Base-by-base conservation (phyloP, 2,113 vertebrate species). In the Ondatra zibethicus region DNA sequence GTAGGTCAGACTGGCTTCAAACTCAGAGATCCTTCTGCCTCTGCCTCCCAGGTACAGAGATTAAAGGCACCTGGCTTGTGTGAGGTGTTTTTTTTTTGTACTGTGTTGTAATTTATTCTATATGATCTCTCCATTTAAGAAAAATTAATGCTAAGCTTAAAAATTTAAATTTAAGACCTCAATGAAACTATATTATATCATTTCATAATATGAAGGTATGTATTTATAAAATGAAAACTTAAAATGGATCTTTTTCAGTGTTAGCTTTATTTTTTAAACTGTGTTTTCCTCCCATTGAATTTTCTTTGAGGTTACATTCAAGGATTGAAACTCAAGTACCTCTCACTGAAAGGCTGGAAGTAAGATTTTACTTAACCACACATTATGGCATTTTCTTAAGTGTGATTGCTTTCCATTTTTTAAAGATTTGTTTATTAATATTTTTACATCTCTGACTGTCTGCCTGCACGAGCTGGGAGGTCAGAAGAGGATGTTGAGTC, bases 91-190 rank as follows among this genome's bases (percentile, higher is more conserved):
- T 19, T 81, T 36, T 78, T 55, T 88, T 84, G 85, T 36, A 73
- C 92, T 72, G 14, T 68, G 65, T 61, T 77, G 29, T 80, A 87
- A 81, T 78, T 47, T 21, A 76, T 63, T 92, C 94, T 70, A 52
- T 33, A 29, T 90, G 81, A 8, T 73, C 27, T 68, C 50, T 93
- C 36, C 16, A 8, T 77, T 88, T 92, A 65, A 80, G 65, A 76
- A 96, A 91, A 96, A 25, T 76, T 78, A 93, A 86, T 95, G 27
- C 36, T 76, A 95, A 89, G n/a, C 55, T 80, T 92, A 82, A 87
- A 93, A 50, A 65, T 39, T 65, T 87, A 93, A 92, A 87, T 36
- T 68, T 73, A 68, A 96, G 68, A 36, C 77, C 50, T 72, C 76
- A 68, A 36, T 78, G 36, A 92, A 86, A 73, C 8, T 16, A 36